These are phyloP conservation scores for Melitaea athalia DNA, from an alignment of 2,888 invertebrate genomes.

Conservation along the genomic window DNA sequence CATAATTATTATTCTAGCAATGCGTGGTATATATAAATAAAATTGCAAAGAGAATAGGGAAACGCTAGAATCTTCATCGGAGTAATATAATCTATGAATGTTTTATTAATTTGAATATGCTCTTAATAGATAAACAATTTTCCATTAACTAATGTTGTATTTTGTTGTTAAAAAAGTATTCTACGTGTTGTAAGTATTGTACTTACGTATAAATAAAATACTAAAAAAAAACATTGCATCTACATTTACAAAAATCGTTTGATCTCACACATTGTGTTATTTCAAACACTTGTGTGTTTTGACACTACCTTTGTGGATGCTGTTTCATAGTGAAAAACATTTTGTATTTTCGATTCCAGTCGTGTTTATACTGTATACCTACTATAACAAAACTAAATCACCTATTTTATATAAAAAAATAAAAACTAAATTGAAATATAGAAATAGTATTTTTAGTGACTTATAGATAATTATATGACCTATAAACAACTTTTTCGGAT, in stretches of 20 bases:
- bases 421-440: not conserved
- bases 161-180: no score
- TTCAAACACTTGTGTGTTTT: not conserved
- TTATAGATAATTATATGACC: no score
- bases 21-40: no score
- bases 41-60: no score
- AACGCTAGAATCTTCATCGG: no score
- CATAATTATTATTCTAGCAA: no score
- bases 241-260: not conserved
- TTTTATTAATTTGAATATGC: no score
- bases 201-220: not conserved
- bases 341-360: not conserved
- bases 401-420: not conserved
- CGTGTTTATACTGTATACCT: not conserved
- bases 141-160: no score
- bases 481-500: no score
- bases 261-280: slow-evolving; percentile 1
- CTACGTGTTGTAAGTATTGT: no score
- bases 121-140: no score
- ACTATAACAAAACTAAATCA: not conserved
- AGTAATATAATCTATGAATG: no score
- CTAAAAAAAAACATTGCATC: not conserved
- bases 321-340: not conserved
- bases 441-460: not conserved
- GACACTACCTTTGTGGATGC: not conserved